Percentiles rank a stretch among this genome's conserved stretches.
phyloP scores from a whole-genome alignment of 2,113 vertebrate species.

The Osmerus eperlanus region DNA sequence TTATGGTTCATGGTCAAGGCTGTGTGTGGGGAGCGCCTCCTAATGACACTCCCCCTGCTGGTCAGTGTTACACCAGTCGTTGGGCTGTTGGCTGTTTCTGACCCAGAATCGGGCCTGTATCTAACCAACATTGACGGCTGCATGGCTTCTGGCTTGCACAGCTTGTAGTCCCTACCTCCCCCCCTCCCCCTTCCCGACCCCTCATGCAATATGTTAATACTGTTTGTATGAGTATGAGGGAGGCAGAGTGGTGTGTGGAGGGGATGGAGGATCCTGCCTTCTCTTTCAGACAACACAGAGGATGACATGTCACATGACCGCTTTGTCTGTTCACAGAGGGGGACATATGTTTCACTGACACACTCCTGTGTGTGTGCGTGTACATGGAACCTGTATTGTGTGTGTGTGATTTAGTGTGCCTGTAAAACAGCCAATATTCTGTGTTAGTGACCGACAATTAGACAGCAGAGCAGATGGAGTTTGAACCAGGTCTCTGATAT shows the following conservation, averaged over 20 bases:
- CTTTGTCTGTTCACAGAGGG: neutral
- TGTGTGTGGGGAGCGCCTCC: neutral
- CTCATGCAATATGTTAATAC: too few relatives aligned
- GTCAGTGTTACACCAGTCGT: constrained; percentile 14
- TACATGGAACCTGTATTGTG: neutral
- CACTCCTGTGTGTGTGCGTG: neutral
- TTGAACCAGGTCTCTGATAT: neutral
- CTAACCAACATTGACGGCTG: neutral
- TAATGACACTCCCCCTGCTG: constrained; percentile 30
- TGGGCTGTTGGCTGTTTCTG: constrained; percentile 52
- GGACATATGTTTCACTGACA: neutral
- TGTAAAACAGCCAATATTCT: too few relatives aligned
- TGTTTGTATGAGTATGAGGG: too few relatives aligned
- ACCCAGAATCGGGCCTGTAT: constrained; percentile 41
- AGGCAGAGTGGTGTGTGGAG: constrained; percentile 1
- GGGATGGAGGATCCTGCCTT: neutral
- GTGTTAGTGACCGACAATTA: neutral
- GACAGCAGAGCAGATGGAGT: neutral
- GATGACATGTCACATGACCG: constrained; percentile 31
- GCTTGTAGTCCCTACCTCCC: constrained; percentile 1
- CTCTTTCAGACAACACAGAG: constrained; percentile 29
- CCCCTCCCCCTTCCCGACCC: too few relatives aligned
- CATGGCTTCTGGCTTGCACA: neutral
- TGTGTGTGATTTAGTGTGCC: neutral
- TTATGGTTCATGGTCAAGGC: too few relatives aligned